These are phyloP conservation scores for Eublepharis macularius DNA, from an alignment of 2,113 vertebrate genomes.

Conservation along the genomic window DNA sequence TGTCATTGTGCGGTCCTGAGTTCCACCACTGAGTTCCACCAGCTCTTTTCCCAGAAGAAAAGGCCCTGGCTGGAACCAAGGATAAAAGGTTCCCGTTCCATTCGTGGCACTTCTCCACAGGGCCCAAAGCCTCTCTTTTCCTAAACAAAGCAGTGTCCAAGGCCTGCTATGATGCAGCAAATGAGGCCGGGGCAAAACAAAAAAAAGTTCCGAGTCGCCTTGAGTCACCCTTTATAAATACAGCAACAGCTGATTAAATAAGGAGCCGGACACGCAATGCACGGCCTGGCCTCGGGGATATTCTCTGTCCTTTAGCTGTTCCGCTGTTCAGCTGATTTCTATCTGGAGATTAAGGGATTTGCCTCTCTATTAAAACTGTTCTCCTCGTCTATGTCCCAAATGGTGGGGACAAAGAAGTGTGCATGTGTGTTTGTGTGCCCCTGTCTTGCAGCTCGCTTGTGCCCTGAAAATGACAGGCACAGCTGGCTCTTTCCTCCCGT, in stretches of 20 bases:
- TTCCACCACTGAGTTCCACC: no score
- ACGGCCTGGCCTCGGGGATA: constrained; percentile 33
- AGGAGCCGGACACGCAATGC: constrained; percentile 12
- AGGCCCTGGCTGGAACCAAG: no score
- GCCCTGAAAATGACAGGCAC: neutral
- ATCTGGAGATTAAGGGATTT: constrained; percentile 70
- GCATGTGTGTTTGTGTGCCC: neutral
- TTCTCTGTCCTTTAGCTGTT: constrained; percentile 36
- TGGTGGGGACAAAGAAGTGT: neutral
- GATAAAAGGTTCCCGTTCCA: no score
- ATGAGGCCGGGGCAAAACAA: neutral
- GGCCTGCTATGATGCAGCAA: constrained; percentile 1
- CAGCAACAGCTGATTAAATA: constrained; percentile 52
- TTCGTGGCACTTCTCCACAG: no score
- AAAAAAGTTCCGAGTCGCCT: constrained; percentile 25
- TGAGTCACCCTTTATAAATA: constrained; percentile 46
- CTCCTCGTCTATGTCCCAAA: constrained; percentile 37
- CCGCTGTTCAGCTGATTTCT: constrained; percentile 52
- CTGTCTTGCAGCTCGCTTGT: accelerated
- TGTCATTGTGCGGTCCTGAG: no score
- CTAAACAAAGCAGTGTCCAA: constrained; percentile 7
- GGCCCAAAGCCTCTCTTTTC: neutral
- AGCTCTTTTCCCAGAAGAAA: no score
- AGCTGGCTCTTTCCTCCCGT: neutral
- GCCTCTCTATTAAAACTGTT: constrained; percentile 65